Base-by-base conservation (phyloP, 2,888 invertebrate species). In the Thymelicus sylvestris region DNA sequence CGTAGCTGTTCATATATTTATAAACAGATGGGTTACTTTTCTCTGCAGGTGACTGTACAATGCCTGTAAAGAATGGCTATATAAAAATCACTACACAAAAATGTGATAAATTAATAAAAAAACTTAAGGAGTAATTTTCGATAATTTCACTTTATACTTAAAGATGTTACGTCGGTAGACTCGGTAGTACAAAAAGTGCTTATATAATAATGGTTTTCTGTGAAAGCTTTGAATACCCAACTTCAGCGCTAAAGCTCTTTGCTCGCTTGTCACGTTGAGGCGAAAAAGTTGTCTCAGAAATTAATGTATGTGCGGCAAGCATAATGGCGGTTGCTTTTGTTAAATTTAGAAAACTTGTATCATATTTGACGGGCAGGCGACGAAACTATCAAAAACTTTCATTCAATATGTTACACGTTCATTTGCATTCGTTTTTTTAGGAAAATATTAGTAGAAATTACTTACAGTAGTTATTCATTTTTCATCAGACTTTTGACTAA, bases 241-340 rank as follows among this genome's bases (percentile, higher is more conserved):
- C 69, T 70, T 70, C 57, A 60, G 50, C 41, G 65, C 64, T 59
- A 61, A 70, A 76, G 76, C 74, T 75, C 63, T 74, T 72, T 63
- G 63, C 71, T 71, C 69, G 74, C 41, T 71, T 72, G 73, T 78
- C 76, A 75, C 61, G 67, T 68, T 73, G 76, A 69, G 71, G 72
- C 72, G 72, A 70, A 77, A 78, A 76, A 74, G 73, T 75, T 74
- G 67, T 72, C 62, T 69, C 72, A 72, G 68, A 77, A 78, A 79
- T 79, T 78, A 78, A 78, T 79, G 77, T 77, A 78, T 77, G 74
- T 76, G 76, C 67, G 73, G 71, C 72, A 67, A 75, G 76, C 73
- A 76, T 76, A 71, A 75, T 76, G 62, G 72, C 60, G 59, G 66
- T 50, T 69, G 71, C 71, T 72, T 73, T 74, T 74, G 66, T 70